Percentiles rank a stretch among this genome's conserved stretches.
phyloP scores from a whole-genome alignment of 2,113 vertebrate species.

The Scomber colias region DNA sequence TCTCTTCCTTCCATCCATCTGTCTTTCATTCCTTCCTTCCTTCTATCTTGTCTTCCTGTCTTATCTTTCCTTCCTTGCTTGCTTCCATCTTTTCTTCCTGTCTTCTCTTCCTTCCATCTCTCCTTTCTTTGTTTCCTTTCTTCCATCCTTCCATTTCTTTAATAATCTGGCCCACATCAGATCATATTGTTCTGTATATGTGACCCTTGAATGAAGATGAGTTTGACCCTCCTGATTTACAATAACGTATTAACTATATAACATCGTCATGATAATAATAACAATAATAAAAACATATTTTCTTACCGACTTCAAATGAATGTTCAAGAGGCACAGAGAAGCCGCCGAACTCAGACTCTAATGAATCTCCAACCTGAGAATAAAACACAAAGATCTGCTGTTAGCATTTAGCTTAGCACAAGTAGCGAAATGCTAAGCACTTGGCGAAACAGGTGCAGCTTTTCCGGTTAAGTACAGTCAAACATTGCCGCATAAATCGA shows the following conservation, averaged over 20 bases:
- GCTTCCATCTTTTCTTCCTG: too few relatives aligned
- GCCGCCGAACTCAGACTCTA: constrained; percentile 86
- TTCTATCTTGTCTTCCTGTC: too few relatives aligned
- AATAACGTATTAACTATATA: not conserved
- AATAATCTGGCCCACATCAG: too few relatives aligned
- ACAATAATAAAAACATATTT: not conserved
- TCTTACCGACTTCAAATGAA: constrained; percentile 92
- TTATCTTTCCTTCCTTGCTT: too few relatives aligned
- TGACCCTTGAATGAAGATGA: too few relatives aligned
- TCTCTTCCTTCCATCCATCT: too few relatives aligned
- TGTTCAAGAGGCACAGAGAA: constrained; percentile 90
- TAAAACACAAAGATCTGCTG: not conserved
- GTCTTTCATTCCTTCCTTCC: too few relatives aligned
- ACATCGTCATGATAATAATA: rapidly evolving
- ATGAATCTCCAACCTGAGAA: constrained; percentile 81
- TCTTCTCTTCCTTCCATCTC: too few relatives aligned
- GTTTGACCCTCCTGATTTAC: too few relatives aligned
- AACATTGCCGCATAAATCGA: rapidly evolving
- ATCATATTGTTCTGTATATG: too few relatives aligned
- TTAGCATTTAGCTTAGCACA: constrained; percentile 27
- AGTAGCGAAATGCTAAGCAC: constrained; percentile 51
- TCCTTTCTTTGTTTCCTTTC: too few relatives aligned
- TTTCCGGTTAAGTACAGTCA: not conserved
- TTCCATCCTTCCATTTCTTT: too few relatives aligned
- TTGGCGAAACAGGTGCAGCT: constrained; percentile 8